Base-by-base conservation (phyloP, 2,113 vertebrate species). In the Suncus etruscus region DNA sequence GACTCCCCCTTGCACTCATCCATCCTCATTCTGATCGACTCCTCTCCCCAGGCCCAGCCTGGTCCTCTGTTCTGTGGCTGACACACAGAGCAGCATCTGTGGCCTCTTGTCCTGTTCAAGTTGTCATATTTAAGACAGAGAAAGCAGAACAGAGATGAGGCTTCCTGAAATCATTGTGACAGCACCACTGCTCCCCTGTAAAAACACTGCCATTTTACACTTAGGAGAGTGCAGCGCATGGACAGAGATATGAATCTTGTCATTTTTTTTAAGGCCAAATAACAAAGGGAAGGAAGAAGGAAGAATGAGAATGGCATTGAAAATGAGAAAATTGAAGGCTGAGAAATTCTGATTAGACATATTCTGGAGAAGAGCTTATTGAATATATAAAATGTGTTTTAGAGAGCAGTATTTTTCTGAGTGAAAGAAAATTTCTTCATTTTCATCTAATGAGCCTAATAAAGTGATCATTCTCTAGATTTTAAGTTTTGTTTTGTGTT, bases 311-410 rank as follows among this genome's bases (percentile, higher is more conserved):
- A 54, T 68, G 66, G 18, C 90, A 89, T n/a, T 65, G 48, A 81
- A 84, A 91, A 89, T 65, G 77, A 91, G 87, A 63, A 86, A 87
- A 70, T 2, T 10, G 89, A 87, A 92, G 78, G 74, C 93, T 76
- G 83, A 45, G 51, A 89, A 94, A 87, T 74, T 61, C 81, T 75
- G 72, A 95, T 90, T 73, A 93, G 80, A 92, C 25, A 81, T 29
- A 79, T 84, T 79, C 76, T 82, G 16, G 48, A 93, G 65, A 91
- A 65, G 79, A 68, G 54, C 29, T 79, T 69, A 79, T 45, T 93
- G 77, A 86, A 92, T 89, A 83, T 45, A 22, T n/a, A 87, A 90
- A 66, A 87, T 45, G 45, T 47, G 51, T 61, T 85, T 89, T 94
- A 16, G 48, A 74, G 47, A 16, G 78, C 80, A 65, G 73, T 27